Base-by-base conservation (phyloP, 2,888 invertebrate genomes). In the Dicroscelio sp. region DNA sequence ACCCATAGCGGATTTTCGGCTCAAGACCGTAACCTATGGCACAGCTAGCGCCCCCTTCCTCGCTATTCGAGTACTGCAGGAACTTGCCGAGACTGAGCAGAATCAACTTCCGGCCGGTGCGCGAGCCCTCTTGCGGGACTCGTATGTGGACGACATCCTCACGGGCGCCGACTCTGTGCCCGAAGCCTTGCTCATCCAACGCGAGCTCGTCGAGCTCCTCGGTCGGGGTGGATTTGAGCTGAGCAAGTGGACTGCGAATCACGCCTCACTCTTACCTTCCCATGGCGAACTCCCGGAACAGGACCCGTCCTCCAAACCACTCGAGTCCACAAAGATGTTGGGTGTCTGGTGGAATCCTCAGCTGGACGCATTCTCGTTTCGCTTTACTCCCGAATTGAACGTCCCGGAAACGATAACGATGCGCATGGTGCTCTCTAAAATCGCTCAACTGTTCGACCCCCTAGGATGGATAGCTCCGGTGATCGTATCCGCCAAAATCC, bases 371-470 rank as follows among this genome's bases (percentile, higher is more conserved):
- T 38, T 38, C 43, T 12, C 43, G 43, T 38, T 38, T 14, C 43
- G 14, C 10, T n/a, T n/a, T n/a, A n/a, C n/a, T n/a, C n/a, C n/a
- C n/a, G n/a, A n/a, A n/a, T n/a, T n/a, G n/a, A n/a, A n/a, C n/a
- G n/a, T n/a, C n/a, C n/a, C n/a, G n/a, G 43, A 38, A 38, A 8
- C 43, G 8, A 38, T 38, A 8, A 55, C 75, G 17, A 75, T 52
- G 75, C 75, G 75, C 75, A 6, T 52, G 10, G 27, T 75, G 2
- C n/a, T 75, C 2, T 14, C 75, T 20, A 14, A 17, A 12, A 55
- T 75, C 27, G 55, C 75, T 3, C 23, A 33, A 25, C 25, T 75
- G 8, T 75, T 52, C 55, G 75, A 75, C n/a, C 75, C 75, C 23
- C 55, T 75, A 10, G 75, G 75, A 33, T 55, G 52, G 55, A 55